These are phyloP conservation scores for Stictonetta naevosa DNA, from an alignment of 2,113 vertebrate species.

Conservation along the genomic window DNA sequence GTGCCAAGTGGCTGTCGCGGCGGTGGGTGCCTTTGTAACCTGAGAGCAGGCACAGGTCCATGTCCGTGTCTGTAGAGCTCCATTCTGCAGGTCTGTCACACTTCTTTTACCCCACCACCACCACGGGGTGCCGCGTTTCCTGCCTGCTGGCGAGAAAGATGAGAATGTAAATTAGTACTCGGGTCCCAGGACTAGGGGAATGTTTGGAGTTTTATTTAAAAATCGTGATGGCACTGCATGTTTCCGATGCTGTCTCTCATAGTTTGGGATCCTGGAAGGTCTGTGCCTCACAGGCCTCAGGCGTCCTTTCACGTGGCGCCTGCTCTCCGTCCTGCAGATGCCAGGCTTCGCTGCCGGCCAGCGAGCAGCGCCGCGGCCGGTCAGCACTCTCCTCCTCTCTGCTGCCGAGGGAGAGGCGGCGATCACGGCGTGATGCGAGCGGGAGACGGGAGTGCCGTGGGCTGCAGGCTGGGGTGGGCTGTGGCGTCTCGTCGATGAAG, in stretches of 20 bases:
- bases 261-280: conserved; percentile 63
- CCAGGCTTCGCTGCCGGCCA: conserved; percentile 64
- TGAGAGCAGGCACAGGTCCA: conserved; percentile 48
- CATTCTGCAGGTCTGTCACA: not conserved
- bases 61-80: not conserved
- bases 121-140: not conserved
- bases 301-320: conserved; percentile 49
- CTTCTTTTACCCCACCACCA: not conserved
- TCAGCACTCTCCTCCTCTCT: conserved; percentile 66
- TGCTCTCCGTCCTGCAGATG: conserved; percentile 29
- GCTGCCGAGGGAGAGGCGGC: conserved; percentile 71
- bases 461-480: conserved; percentile 78
- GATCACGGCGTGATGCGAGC: conserved; percentile 33
- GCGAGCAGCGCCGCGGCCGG: conserved; percentile 68
- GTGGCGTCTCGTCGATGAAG: conserved; percentile 82
- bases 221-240: conserved; percentile 42
- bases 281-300: conserved; percentile 43
- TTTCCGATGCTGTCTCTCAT: conserved; percentile 42
- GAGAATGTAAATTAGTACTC: conserved; percentile 45
- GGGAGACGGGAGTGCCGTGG: conserved; percentile 75
- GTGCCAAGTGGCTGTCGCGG: conserved; percentile 36
- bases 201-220: conserved; percentile 48
- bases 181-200: conserved; percentile 21
- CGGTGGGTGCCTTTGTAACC: conserved; percentile 34
- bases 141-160: conserved; percentile 62